These are phyloP conservation scores for Pseudorectes ferrugineus DNA, from an alignment of 2,113 vertebrate genomes.

Conservation along the genomic window DNA sequence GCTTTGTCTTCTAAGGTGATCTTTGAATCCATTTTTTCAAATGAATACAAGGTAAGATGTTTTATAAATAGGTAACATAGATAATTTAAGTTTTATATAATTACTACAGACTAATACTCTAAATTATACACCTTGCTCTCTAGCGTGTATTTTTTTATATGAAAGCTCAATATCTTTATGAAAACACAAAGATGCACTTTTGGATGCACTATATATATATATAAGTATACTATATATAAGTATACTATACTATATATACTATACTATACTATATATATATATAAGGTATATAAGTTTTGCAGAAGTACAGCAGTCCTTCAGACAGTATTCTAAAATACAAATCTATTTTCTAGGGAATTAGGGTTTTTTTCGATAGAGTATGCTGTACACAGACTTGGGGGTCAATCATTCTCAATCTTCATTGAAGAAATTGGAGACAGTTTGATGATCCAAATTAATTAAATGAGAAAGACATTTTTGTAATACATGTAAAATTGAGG, in stretches of 20 bases:
- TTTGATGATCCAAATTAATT: neutral
- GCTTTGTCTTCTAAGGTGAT: neutral
- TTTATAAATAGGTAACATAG: neutral
- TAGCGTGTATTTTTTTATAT: neutral
- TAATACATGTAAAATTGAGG: neutral
- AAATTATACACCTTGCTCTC: neutral
- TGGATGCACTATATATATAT: neutral
- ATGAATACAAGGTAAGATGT: neutral
- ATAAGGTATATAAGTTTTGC: neutral
- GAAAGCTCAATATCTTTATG: neutral
- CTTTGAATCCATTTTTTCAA: neutral
- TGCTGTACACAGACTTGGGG: neutral
- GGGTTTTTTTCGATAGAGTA: neutral
- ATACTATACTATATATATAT: too few relatives aligned
- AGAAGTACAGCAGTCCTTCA: neutral
- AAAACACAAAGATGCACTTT: neutral
- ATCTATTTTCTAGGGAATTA: neutral
- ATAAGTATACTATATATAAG: too few relatives aligned
- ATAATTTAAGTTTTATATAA: neutral
- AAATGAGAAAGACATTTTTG: neutral
- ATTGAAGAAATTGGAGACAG: neutral
- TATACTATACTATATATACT: too few relatives aligned
- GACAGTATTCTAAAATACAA: neutral
- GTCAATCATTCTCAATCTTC: neutral
- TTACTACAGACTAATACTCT: neutral